Evolutionary conservation across 2,888 invertebrate genomes (phyloP), one percentile per base, ranked within the genome.

Genomic region (Alitta virens): DNA sequence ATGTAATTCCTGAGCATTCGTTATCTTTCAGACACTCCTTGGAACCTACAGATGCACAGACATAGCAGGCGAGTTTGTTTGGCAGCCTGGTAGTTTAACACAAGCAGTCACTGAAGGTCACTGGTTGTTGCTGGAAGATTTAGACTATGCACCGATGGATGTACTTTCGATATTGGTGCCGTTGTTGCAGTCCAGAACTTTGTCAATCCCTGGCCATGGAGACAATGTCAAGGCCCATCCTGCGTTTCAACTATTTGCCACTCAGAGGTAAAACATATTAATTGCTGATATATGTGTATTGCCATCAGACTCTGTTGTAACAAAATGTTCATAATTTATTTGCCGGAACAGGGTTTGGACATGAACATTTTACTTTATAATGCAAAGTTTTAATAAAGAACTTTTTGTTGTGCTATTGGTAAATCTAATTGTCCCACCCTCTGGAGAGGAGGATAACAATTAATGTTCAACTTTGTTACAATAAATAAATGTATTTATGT

Each of bases 21-120:
- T 12, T 53, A 9, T n/a, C 12, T 33, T 26, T 54, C 25, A 85
- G 84, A 79, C 94, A 87, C 83, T 99, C 58, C 84, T 99, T 9
- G 99, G 99, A 0, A 89, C 91, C 0, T 95, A 95, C 80, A 87
- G 91, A 70, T 98, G 97, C 78, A 96, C 98, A 0, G 96, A 97
- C 78, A 87, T 96, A 55, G 97, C 97, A 0, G 99, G 99, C 16
- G 94, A 99, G 83, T 99, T 99, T 84, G 84, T 94, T 23, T 99
- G 98, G 98, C 88, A 91, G 71, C 90, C 96, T 1, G 97, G 97
- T n/a, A 90, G 94, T 56, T 83, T 98, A 60, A 94, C 95, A 2
- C 78, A 77, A 67, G 85, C 91, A 87, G 77, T 81, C 24, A 71
- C 69, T 3, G 68, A 71, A 24, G 81, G 81, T 7, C 71, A 90